Evolutionary conservation across 2,888 invertebrate genomes (phyloP).

Genomic region (Thymelicus sylvestris): DNA sequence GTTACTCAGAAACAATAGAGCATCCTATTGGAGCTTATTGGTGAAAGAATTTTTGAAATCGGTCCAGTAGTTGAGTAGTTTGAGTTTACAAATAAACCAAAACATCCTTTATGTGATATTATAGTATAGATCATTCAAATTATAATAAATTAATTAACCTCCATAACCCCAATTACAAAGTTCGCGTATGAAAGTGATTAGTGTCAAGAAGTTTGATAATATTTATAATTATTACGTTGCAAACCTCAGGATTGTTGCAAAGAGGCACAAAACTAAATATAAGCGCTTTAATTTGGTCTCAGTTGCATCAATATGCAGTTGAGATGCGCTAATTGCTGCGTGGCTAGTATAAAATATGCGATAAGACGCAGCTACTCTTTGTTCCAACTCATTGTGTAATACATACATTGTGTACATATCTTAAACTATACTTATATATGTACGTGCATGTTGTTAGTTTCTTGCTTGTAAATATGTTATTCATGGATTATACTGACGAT

Average conservation of each 20-base stretch:
- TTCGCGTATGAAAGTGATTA: slow-evolving; percentile 2
- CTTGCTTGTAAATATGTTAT: slow-evolving; percentile 1
- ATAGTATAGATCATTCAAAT: too few species aligned
- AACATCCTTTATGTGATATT: too few species aligned
- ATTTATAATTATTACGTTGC: background rate
- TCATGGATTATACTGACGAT: slow-evolving; percentile 4
- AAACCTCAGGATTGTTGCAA: background rate
- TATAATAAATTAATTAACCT: slow-evolving; percentile 5
- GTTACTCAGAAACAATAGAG: too few species aligned
- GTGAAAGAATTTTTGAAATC: too few species aligned
- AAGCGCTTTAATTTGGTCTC: slow-evolving; percentile 34
- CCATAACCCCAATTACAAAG: background rate
- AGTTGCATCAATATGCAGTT: slow-evolving; percentile 34
- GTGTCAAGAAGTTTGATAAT: slow-evolving; percentile 4
- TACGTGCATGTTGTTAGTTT: slow-evolving; percentile 2
- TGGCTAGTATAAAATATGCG: slow-evolving; percentile 18
- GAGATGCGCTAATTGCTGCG: slow-evolving; percentile 28
- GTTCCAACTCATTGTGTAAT: slow-evolving; percentile 24
- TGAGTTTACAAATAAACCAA: too few species aligned
- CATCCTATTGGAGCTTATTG: too few species aligned
- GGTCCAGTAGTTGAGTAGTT: too few species aligned
- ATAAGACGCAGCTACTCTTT: slow-evolving; percentile 22
- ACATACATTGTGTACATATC: slow-evolving; percentile 8
- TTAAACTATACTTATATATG: background rate
- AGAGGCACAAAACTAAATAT: slow-evolving; percentile 32